phyloP scores from a whole-genome alignment of 2,888 invertebrate genomes.

The Lamellibrachia satsuma region DNA sequence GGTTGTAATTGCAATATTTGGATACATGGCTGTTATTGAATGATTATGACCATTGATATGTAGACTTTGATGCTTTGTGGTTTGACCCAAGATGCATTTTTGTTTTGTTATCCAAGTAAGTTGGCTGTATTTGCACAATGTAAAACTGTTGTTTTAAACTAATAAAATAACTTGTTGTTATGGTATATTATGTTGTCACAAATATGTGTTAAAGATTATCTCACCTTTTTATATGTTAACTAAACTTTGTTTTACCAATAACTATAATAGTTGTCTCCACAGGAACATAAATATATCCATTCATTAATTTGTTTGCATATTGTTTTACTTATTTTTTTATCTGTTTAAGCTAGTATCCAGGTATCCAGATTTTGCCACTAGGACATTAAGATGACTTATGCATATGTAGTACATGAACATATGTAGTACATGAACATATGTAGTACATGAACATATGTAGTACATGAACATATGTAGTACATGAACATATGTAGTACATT shows the following conservation, averaged over 20 bases:
- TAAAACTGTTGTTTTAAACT: neutral
- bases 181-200: neutral
- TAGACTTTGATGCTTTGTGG: neutral
- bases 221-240: neutral
- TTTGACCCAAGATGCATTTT: neutral
- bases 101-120: neutral
- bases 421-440: neutral
- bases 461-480: neutral
- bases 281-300: neutral
- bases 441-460: neutral
- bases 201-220: neutral
- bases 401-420: neutral
- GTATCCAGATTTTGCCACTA: neutral
- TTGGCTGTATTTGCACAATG: neutral
- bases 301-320: neutral
- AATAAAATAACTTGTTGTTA: neutral
- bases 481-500: too few species aligned
- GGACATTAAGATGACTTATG: neutral
- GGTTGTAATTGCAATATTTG: neutral
- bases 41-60: too few species aligned
- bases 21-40: neutral
- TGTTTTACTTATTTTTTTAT: neutral
- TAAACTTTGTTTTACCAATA: neutral
- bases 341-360: neutral
- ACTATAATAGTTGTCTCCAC: neutral